Base-by-base conservation (phyloP, 2,888 invertebrate species). In the Lamellibrachia satsuma region DNA sequence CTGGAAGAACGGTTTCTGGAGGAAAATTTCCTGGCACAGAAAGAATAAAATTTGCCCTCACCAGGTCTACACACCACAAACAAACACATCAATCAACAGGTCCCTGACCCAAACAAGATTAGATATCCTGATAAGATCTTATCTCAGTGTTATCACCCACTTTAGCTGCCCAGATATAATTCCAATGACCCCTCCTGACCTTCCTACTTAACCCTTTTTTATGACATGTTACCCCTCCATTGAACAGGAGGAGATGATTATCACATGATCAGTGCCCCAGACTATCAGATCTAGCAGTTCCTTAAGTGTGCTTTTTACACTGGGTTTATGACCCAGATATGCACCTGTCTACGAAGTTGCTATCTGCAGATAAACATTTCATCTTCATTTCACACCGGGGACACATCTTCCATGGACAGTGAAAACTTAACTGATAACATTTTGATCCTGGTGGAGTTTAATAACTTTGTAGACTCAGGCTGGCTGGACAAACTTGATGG, bases 241-340 rank as follows among this genome's bases (percentile, higher is more conserved):
- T 22, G n/a, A 75, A 22, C 75, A 75, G 75, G 22, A 39, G 75
- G 75, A 75, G 75, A 22, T 75, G 75, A 75, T 75, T 22, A 75
- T 75, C 75, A 22, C 75, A 22, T 75, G 7, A 75, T 75, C 75
- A 15, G 75, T 22, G n/a, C 75, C 75, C 75, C 75, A 75, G 75
- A 75, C 75, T 22, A 75, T 75, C 75, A 22, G 75, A 22, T 75
- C 75, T 75, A 75, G 22, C 75, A 75, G 75, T n/a, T 75, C 22
- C 6, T 75, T 75, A 75, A 75, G 75, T 75, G 75, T 75, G 75
- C 75, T 22, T 75, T 75, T 75, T 75, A 75, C 75, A 75, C 1
- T 75, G 75, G 22, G 75, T 75, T 75, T 75, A 75, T 75, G 75
- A 75, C 75, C 75, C 75, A 75, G 75, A 75, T 75, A 75, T 75